phyloP scores from a whole-genome alignment of 1,140 invertebrate genomes.

The Popillia japonica region DNA sequence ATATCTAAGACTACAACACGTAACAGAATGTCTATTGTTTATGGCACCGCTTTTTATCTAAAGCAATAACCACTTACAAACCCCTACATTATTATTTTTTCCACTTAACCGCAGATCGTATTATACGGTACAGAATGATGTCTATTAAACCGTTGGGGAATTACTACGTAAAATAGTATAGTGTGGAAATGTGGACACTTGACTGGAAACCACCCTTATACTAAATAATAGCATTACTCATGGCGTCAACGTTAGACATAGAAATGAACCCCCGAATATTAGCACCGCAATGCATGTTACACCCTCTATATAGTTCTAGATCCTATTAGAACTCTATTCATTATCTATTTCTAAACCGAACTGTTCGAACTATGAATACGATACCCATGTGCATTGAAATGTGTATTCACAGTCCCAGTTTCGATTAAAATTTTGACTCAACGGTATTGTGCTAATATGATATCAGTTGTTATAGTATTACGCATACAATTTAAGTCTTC shows the following conservation, averaged over 20 bases:
- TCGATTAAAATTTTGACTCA: constrained; percentile 32
- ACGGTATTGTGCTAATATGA: neutral
- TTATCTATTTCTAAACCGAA: neutral
- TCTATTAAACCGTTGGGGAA: constrained; percentile 1
- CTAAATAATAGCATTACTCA: neutral
- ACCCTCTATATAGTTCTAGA: constrained; percentile 4
- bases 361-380: neutral
- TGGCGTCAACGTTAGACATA: constrained; percentile 2
- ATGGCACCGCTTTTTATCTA: neutral
- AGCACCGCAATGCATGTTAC: neutral
- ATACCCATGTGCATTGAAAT: constrained; percentile 12
- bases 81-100: neutral
- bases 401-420: neutral
- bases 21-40: neutral
- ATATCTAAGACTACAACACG: neutral
- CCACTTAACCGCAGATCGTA: neutral
- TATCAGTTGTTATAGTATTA: neutral
- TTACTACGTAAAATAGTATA: neutral
- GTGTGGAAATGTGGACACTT: constrained; percentile 25
- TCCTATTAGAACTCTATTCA: constrained; percentile 14
- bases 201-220: constrained; percentile 15
- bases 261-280: constrained; percentile 4
- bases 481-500: neutral
- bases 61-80: neutral
- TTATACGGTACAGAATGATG: neutral